Percentiles rank a stretch among this genome's conserved stretches.
Evolutionary conservation across 2,888 invertebrate genomes (phyloP).

Genomic region (Eumacrocentrus americanus): DNA sequence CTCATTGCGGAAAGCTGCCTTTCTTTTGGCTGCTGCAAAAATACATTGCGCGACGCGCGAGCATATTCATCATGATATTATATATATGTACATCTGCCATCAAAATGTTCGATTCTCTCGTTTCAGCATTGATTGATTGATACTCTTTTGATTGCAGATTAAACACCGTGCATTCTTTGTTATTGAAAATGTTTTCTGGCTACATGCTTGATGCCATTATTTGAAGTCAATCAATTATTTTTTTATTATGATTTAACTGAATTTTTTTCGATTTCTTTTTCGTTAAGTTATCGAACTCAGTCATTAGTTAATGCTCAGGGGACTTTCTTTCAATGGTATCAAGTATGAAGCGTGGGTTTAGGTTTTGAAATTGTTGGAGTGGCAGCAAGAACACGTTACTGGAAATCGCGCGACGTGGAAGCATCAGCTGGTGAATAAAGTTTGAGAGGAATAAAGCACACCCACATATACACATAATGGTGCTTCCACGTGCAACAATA

Average conservation of each 20-base stretch:
- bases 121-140: conserved; percentile 16
- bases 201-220: conserved; percentile 17
- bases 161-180: conserved; percentile 21
- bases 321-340: conserved; percentile 25
- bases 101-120: conserved; percentile 17
- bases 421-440: conserved; percentile 21
- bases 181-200: conserved; percentile 15
- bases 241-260: not conserved
- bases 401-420: conserved; percentile 30
- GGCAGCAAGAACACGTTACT: conserved; percentile 8
- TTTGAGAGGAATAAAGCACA: too few species aligned
- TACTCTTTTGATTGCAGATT: conserved; percentile 23
- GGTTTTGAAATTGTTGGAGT: conserved; percentile 33
- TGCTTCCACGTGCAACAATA: conserved; percentile 24
- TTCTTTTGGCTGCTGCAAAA: conserved; percentile 39
- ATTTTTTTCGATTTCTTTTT: not conserved
- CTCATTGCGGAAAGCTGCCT: conserved; percentile 50
- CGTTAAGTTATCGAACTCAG: not conserved
- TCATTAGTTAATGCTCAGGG: not conserved
- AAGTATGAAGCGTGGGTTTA: conserved; percentile 33
- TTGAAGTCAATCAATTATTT: not conserved
- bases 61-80: conserved; percentile 34
- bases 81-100: conserved; percentile 26
- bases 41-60: conserved; percentile 47
- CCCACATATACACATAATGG: conserved; percentile 22